Evolutionary conservation across 2,888 invertebrate species (phyloP), one percentile per base, ranked within the genome.

Genomic region (Drosophila seclusa): DNA sequence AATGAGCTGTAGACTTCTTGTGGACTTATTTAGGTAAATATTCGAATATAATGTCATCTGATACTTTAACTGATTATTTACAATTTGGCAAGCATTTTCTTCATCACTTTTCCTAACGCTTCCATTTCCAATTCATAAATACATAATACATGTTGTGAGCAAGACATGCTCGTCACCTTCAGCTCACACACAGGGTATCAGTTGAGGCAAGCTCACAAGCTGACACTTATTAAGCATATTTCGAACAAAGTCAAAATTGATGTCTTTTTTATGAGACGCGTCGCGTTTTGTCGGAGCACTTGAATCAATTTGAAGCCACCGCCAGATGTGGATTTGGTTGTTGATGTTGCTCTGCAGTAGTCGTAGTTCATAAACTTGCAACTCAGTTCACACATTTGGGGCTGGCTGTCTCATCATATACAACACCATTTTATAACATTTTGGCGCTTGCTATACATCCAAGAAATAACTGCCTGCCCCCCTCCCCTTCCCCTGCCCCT

Each of bases 191-290:
- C 13, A 63, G 75, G 76, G 76, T 34, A 75, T 49, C 34, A 53
- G 40, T n/a, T 10, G 18, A 32, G 76, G 59, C 55, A 13, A 18
- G 11, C 48, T 18, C 1, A 16, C 16, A 31, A 16, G 7, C 24
- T 50, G 63, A 70, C 45, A 60, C 71, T 70, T 67, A 78, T 76
- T 79, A 75, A 57, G 31, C 57, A 57, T 71, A 72, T 73, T 83
- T 76, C 72, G 88, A 86, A 82, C 90, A 88, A 88, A 89, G 87
- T 75, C 77, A 64, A 60, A 89, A 87, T 90, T 87, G 81, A 87
- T 87, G 90, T 87, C 90, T 90, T 89, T 87, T 87, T 87, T 90
- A 90, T 88, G 90, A 77, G 89, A 74, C 74, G 71, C 77, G 58
- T 80, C 65, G 67, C 64, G 67, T 52, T 52, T 31, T 31, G 58